Conservation (phyloP, 53 echinoderm and acorn worm species). For the Luidia sarsii region DNA sequence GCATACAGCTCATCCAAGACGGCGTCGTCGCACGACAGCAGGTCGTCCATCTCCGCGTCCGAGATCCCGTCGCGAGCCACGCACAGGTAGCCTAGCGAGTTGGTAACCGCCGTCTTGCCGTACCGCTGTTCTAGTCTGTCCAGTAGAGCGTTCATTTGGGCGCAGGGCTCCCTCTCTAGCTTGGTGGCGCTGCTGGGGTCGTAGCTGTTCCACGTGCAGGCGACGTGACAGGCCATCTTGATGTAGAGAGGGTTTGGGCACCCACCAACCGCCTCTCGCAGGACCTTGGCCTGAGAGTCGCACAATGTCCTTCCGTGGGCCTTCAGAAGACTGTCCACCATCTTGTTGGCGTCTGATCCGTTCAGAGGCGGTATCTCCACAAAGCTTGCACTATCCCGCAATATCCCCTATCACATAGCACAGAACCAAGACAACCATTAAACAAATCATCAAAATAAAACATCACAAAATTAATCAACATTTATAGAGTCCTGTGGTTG, state of each 20-base stretch:
- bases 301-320: constrained; percentile 79
- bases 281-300: constrained; percentile 57
- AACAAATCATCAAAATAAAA: background rate
- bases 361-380: constrained; percentile 77
- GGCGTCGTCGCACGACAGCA: constrained; percentile 86
- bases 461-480: background rate
- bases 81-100: constrained; percentile 67
- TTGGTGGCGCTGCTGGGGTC: constrained; percentile 51
- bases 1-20: constrained; percentile 77
- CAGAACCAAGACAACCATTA: constrained; percentile 10
- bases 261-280: constrained; percentile 66
- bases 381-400: constrained; percentile 78
- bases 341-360: constrained; percentile 63
- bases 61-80: constrained; percentile 79
- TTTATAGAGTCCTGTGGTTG: background rate
- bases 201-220: constrained; percentile 80
- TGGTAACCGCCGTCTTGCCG: constrained; percentile 70
- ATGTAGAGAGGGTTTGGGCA: constrained; percentile 78
- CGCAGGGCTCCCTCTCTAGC: constrained; percentile 56
- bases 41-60: constrained; percentile 91
- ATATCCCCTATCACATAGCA: constrained; percentile 56
- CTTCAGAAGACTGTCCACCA: constrained; percentile 75
- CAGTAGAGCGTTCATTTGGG: constrained; percentile 69
- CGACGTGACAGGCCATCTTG: constrained; percentile 72
- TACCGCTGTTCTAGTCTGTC: constrained; percentile 80